phyloP scores from a whole-genome alignment of 2,113 vertebrate species.

The Oryctolagus cuniculus region mOryCun1.1 NC_091435.1:115600001-115600500 shows the following conservation, averaged over 20 bases:
- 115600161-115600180: not conserved
- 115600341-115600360: not conserved
- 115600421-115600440: slow-evolving; percentile 95
- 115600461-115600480: slow-evolving; percentile 75
- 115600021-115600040: not conserved
- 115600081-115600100: not conserved
- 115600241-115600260: not conserved
- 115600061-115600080: not conserved
- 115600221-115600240: not conserved
- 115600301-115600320: not conserved
- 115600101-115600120: not conserved
- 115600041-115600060: not conserved
- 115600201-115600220: not conserved
- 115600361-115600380: not conserved
- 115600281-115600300: slow-evolving; percentile 21
- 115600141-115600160: not conserved
- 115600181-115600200: not conserved
- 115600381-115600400: not conserved
- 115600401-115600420: slow-evolving; percentile 89
- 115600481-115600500: slow-evolving; percentile 92
- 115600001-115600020: not conserved
- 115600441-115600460: slow-evolving; percentile 89
- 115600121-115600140: not conserved
- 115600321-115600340: not conserved
- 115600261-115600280: not conserved